These are phyloP conservation scores for Campoplex nolae DNA, from an alignment of 2,888 invertebrate genomes.

Conservation along the genomic window DNA sequence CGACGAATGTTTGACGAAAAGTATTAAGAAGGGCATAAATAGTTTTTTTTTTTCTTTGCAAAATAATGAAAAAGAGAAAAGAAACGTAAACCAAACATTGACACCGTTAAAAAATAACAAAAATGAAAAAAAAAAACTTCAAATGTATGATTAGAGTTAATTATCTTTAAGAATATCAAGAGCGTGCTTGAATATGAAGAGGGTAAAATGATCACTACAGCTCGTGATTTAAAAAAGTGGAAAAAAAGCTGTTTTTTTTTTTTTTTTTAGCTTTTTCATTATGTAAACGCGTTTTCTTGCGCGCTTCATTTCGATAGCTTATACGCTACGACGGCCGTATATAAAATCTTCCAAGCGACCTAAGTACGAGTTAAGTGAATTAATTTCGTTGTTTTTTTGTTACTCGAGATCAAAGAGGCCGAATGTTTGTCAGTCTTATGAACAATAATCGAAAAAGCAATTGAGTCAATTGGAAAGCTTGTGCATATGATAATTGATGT, in stretches of 20 bases:
- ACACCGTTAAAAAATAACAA: constrained; percentile 1
- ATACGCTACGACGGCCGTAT: constrained; percentile 61
- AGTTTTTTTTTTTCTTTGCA: constrained; percentile 37
- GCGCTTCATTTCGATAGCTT: constrained; percentile 59
- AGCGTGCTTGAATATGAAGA: constrained; percentile 48
- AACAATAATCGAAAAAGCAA: constrained; percentile 33
- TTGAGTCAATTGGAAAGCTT: constrained; percentile 56
- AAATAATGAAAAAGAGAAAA: constrained; percentile 7
- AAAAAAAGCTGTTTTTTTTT: background rate
- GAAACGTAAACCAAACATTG: constrained; percentile 15
- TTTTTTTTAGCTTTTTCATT: background rate
- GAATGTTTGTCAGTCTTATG: constrained; percentile 27
- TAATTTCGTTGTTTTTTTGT: constrained; percentile 7
- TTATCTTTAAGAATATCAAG: constrained; percentile 38
- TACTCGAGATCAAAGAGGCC: constrained; percentile 13
- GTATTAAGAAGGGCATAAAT: constrained; percentile 64
- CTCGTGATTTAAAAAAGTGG: background rate
- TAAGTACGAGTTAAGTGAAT: constrained; percentile 60
- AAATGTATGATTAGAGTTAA: constrained; percentile 28
- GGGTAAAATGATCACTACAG: constrained; percentile 37
- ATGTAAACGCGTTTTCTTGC: constrained; percentile 50
- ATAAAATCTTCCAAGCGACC: constrained; percentile 68
- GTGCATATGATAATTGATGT: constrained; percentile 23
- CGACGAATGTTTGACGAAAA: constrained; percentile 57
- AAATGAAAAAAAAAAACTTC: constrained; percentile 13